Evolutionary conservation across 2,797 vertebrate species (phyloP).

Genomic region (Oophaga sylvatica): DNA sequence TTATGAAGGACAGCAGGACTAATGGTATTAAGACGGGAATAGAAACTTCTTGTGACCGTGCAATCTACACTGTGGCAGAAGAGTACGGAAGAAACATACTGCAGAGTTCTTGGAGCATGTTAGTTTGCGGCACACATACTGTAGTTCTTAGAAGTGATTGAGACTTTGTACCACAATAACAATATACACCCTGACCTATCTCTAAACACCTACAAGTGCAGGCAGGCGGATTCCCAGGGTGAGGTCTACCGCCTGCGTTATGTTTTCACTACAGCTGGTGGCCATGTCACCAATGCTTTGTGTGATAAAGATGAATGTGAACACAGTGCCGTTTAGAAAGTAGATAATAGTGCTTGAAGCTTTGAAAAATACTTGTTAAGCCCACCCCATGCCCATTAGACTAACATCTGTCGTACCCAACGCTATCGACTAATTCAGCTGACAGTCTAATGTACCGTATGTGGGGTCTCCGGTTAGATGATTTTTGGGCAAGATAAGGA

Average conservation of each 20-base stretch:
- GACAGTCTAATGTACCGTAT: too few relatives aligned
- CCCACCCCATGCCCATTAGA: too few relatives aligned
- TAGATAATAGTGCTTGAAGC: not conserved
- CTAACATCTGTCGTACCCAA: too few relatives aligned
- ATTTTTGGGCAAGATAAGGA: too few relatives aligned
- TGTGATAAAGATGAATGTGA: not conserved
- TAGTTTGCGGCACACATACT: not conserved
- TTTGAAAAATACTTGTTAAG: not conserved
- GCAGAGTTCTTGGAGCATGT: too few relatives aligned
- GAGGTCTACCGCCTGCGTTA: slow-evolving; percentile 6
- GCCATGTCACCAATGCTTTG: slow-evolving; percentile 29
- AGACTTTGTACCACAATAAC: not conserved
- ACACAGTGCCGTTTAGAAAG: not conserved
- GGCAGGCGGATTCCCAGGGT: slow-evolving; percentile 58
- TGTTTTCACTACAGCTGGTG: slow-evolving; percentile 21
- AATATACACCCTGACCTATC: slow-evolving; percentile 32
- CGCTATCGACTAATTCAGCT: too few relatives aligned
- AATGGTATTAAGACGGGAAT: too few relatives aligned
- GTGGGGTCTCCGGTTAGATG: too few relatives aligned
- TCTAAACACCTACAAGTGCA: slow-evolving; percentile 62
- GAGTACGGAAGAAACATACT: too few relatives aligned
- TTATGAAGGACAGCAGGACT: too few relatives aligned
- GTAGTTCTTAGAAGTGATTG: not conserved
- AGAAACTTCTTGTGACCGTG: too few relatives aligned
- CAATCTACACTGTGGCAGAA: too few relatives aligned